These are phyloP conservation scores for Poeciliopsis infans DNA, from an alignment of 2,797 vertebrate genomes.

Conservation along the genomic window DNA sequence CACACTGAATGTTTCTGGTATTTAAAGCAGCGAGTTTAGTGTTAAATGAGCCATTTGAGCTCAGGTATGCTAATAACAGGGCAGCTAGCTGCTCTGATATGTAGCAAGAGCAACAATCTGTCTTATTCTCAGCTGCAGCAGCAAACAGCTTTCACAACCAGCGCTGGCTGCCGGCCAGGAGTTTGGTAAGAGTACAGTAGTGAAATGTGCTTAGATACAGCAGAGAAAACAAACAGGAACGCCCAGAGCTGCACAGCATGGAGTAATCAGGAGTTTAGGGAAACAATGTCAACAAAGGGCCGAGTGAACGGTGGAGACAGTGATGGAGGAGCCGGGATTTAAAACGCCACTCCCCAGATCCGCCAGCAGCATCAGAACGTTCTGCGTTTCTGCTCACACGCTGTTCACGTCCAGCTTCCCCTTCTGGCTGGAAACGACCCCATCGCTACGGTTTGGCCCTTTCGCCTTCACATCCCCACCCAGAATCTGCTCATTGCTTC, in stretches of 20 bases:
- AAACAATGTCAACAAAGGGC: constrained; percentile 75
- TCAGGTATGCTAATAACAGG: constrained; percentile 9
- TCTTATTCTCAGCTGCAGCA: constrained; percentile 26
- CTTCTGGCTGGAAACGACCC: background rate
- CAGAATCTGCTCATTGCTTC: constrained; percentile 15
- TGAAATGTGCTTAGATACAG: constrained; percentile 74
- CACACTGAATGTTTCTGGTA: background rate
- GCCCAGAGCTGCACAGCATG: constrained; percentile 70
- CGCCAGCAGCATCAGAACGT: constrained; percentile 15
- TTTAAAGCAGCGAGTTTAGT: background rate
- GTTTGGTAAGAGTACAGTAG: constrained; percentile 56
- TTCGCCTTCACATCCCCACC: background rate
- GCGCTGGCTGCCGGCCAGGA: constrained; percentile 41
- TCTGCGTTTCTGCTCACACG: background rate
- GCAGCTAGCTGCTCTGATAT: background rate
- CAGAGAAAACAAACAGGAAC: constrained; percentile 78
- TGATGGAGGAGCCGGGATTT: constrained; percentile 29
- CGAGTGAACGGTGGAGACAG: constrained; percentile 54
- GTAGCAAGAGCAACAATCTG: constrained; percentile 12
- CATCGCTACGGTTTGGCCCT: constrained; percentile 7
- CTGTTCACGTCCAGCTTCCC: constrained; percentile 4
- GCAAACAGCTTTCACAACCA: constrained; percentile 44
- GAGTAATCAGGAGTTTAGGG: constrained; percentile 71
- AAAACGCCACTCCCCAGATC: constrained; percentile 16
- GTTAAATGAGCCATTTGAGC: background rate